phyloP scores from a whole-genome alignment of 2,888 invertebrate species.

The Heliconius aoede region DNA sequence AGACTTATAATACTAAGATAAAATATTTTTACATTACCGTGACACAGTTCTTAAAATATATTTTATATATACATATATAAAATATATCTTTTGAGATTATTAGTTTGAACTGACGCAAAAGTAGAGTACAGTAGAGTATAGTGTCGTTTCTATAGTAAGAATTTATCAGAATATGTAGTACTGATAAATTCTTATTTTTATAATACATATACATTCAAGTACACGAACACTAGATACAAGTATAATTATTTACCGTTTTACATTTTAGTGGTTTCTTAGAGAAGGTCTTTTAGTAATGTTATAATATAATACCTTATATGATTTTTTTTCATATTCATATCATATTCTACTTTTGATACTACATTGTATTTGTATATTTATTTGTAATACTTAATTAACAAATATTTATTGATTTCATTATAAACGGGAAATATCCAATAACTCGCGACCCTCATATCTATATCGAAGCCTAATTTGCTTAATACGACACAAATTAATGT shows the following conservation, averaged over 20 bases:
- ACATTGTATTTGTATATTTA: too few relatives aligned
- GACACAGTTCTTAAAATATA: too few relatives aligned
- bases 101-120: too few relatives aligned
- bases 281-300: background rate
- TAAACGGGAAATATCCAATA: background rate
- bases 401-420: background rate
- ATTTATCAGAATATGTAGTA: too few relatives aligned
- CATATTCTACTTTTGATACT: too few relatives aligned
- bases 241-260: background rate
- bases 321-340: background rate
- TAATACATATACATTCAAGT: background rate
- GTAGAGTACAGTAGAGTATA: too few relatives aligned
- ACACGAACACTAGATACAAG: background rate
- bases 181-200: too few relatives aligned
- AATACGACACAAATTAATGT: conserved; percentile 11
- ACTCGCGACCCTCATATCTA: background rate
- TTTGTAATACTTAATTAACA: too few relatives aligned
- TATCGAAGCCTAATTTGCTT: background rate
- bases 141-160: too few relatives aligned
- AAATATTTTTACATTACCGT: conserved; percentile 11
- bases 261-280: background rate
- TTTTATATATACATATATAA: too few relatives aligned
- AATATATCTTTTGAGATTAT: background rate
- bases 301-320: background rate
- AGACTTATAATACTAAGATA: conserved; percentile 46